Evolutionary conservation across 2,797 vertebrate genomes (phyloP).

Genomic region (Falco rusticolus): DNA sequence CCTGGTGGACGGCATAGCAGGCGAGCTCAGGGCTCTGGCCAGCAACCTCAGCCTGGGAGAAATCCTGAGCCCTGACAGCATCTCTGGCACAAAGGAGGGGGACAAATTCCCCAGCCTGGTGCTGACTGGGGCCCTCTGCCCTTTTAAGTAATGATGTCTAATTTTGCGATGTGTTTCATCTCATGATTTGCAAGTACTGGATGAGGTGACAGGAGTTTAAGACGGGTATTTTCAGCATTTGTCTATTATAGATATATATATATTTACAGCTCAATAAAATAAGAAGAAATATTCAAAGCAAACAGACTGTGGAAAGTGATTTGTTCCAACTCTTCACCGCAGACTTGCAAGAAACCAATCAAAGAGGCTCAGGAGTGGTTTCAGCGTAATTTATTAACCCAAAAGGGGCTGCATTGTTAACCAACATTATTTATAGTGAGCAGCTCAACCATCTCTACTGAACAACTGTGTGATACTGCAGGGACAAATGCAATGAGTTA

Average conservation of each 20-base stretch:
- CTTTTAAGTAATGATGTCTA: background rate
- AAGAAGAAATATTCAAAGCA: conserved; percentile 37
- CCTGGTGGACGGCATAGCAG: rapidly evolving
- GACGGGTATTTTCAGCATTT: background rate
- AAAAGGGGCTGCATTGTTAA: conserved; percentile 45
- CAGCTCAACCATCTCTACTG: conserved; percentile 17
- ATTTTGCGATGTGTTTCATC: background rate
- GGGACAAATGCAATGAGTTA: conserved; percentile 65
- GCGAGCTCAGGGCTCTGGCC: rapidly evolving
- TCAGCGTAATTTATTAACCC: conserved; percentile 49
- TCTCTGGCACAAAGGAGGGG: rapidly evolving
- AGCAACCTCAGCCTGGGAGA: background rate
- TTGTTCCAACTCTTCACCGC: conserved; percentile 48
- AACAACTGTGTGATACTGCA: conserved; percentile 52
- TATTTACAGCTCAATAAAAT: conserved; percentile 37
- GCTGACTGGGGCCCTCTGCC: rapidly evolving
- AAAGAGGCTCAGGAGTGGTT: conserved; percentile 27
- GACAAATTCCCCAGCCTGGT: background rate
- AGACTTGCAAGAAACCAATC: conserved; percentile 56
- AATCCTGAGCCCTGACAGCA: rapidly evolving
- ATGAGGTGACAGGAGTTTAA: background rate
- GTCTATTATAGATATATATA: background rate
- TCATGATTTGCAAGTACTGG: background rate
- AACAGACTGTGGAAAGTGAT: conserved; percentile 44
- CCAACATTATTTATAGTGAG: conserved; percentile 59